A percentile compares a stretch with the other conserved stretches of the same genome.
Evolutionary conservation across 2,888 invertebrate genomes (phyloP).

Genomic region (Lasioglossum lativentre): DNA sequence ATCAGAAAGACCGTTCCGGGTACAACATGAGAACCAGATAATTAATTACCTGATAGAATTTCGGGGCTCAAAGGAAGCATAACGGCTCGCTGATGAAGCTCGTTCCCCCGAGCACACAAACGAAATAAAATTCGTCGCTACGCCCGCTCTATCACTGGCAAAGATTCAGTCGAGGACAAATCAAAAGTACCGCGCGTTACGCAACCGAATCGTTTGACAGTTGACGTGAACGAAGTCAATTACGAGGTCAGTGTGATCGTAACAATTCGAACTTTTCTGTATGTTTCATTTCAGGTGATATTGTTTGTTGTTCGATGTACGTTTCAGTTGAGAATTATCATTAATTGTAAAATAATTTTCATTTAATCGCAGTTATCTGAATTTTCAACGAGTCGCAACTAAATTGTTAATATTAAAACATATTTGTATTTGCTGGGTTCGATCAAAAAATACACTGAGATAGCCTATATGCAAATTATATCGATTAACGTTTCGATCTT

Average conservation of each 20-base stretch:
- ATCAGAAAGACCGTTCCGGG: conserved; percentile 31
- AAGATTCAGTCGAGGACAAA: background rate
- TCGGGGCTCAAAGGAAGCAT: conserved; percentile 55
- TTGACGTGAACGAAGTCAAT: background rate
- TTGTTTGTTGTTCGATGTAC: too few relatives aligned
- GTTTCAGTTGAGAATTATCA: too few relatives aligned
- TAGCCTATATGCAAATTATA: too few relatives aligned
- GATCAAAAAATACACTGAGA: too few relatives aligned
- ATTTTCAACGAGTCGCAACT: too few relatives aligned
- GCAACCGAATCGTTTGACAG: background rate
- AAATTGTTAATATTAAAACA: too few relatives aligned
- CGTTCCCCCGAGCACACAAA: conserved; percentile 46
- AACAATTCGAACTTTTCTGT: too few relatives aligned
- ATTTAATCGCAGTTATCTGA: too few relatives aligned
- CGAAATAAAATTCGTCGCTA: conserved; percentile 26
- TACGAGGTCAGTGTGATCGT: background rate
- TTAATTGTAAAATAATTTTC: too few relatives aligned
- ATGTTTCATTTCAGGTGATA: too few relatives aligned
- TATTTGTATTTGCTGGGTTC: too few relatives aligned
- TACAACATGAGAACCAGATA: conserved; percentile 36
- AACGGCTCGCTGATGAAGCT: conserved; percentile 48
- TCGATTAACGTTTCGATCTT: too few relatives aligned
- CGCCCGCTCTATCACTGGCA: background rate
- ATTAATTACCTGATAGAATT: conserved; percentile 64
- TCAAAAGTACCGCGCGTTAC: background rate